Evolutionary conservation across 2,888 invertebrate genomes (phyloP).

Genomic region (Cantharis lateralis): DNA sequence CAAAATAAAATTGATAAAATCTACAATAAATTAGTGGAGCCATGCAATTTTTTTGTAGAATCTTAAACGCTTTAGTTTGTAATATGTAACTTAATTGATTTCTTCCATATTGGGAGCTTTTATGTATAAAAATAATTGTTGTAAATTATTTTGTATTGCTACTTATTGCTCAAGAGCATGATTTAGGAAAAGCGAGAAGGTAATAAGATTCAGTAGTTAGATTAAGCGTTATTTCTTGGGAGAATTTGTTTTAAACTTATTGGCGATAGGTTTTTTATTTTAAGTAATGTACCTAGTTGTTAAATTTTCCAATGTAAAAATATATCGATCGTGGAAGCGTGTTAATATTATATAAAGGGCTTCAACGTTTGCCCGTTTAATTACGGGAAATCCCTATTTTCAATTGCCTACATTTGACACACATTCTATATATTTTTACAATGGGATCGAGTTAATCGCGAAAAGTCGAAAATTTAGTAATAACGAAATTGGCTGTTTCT

Average conservation of each 20-base stretch:
- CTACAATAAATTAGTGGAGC: not conserved
- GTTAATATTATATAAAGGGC: too few relatives aligned
- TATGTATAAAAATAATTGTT: not conserved
- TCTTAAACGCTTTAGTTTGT: not conserved
- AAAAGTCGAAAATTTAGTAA: not conserved
- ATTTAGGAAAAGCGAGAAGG: slow-evolving; percentile 10
- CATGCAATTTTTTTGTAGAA: not conserved
- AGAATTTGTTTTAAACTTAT: not conserved
- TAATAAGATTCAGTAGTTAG: slow-evolving; percentile 11
- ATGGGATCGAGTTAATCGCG: not conserved
- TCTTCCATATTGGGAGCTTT: slow-evolving; percentile 1
- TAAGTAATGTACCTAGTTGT: not conserved
- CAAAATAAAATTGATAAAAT: not conserved
- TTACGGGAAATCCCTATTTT: not conserved
- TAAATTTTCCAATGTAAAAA: not conserved
- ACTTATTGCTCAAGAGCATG: not conserved
- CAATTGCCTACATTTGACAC: not conserved
- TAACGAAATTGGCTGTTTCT: slow-evolving; percentile 1
- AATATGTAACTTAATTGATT: not conserved
- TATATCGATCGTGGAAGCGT: not conserved
- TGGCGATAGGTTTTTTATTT: not conserved
- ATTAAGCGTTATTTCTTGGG: not conserved
- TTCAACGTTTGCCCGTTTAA: not conserved
- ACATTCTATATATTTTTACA: not conserved
- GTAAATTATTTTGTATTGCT: not conserved